Percentiles rank a stretch among this genome's conserved stretches.
These are phyloP conservation scores for Parapsyche elsis DNA, from an alignment of 1,140 invertebrate genomes.

Conservation along the genomic window DNA sequence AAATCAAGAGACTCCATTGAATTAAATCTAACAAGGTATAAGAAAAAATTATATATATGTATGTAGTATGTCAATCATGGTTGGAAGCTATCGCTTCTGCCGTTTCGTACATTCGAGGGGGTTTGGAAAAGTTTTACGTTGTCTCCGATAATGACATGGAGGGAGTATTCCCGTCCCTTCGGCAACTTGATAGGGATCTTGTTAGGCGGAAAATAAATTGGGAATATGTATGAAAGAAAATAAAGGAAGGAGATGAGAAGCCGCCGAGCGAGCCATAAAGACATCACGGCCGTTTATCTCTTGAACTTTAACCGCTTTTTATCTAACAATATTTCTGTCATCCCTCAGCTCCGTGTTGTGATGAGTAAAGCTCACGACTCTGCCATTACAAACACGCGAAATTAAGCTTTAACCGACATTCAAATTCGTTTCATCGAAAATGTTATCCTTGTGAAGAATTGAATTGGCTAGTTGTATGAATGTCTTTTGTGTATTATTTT, in stretches of 20 bases:
- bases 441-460: too few species aligned
- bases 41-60: background rate
- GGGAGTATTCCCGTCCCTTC: background rate
- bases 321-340: slow-evolving; percentile 42
- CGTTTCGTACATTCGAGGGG: background rate
- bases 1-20: background rate
- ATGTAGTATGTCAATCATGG: slow-evolving; percentile 12
- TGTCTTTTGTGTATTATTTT: too few species aligned
- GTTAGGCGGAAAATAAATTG: slow-evolving; percentile 42
- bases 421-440: too few species aligned
- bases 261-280: slow-evolving; percentile 33
- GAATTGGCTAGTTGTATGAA: too few species aligned
- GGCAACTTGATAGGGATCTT: slow-evolving; percentile 40
- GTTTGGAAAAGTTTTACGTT: slow-evolving; percentile 39
- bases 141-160: slow-evolving; percentile 43
- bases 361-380: background rate
- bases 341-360: background rate
- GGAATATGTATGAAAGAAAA: slow-evolving; percentile 40
- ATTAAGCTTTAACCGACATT: too few species aligned
- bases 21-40: background rate
- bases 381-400: too few species aligned
- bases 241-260: slow-evolving; percentile 34
- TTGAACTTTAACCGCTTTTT: slow-evolving; percentile 41
- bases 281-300: slow-evolving; percentile 42
- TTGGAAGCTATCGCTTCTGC: slow-evolving; percentile 33